Evolutionary conservation across 2,888 invertebrate genomes (phyloP), one percentile per base, ranked within the genome.

Genomic region (Pandemis heparana): DNA sequence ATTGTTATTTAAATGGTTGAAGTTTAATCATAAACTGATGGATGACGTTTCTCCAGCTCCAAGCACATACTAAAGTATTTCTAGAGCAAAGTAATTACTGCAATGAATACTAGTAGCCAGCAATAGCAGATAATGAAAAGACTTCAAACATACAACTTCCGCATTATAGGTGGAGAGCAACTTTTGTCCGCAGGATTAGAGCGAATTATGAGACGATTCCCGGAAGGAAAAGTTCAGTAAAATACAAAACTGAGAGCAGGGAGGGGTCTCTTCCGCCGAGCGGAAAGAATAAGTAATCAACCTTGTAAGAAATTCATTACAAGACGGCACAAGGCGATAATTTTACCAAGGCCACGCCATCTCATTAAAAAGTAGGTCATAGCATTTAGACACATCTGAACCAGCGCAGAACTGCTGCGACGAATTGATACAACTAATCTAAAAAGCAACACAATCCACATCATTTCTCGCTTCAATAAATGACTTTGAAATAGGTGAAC

Each of bases 251-350:
- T 16, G 62, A 41, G n/a, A 1, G 41, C 16, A 59, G 5, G 9
- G 14, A 59, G 9, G 41, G 23, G 10, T 60, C 61, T 61, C 41
- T 16, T 61, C 41, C 16, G 16, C 56, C 16, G 64, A 3, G 32
- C 23, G 38, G 6, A 23, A 23, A n/a, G 60, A 41, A 59, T 65
- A 61, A 71, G 61, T 66, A 66, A 66, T 66, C 48, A 71, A 67
- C 51, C 39, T 62, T 71, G 66, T 61, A 23, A 43, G 61, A 61
- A 67, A 53, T 51, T 71, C 61, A 61, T 71, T 65, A 71, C 60
- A 39, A 48, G 39, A 56, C 63, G 10, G n/a, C 48, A 59, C 70
- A 65, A 23, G 48, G 14, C 66, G 61, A 53, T 51, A 64, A 48
- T 12, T 8, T 64, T 32, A 7, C 51, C 23, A 62, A 61, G 39